Evolutionary conservation across 2,113 vertebrate genomes (phyloP), one percentile per base, ranked within the genome.

Genomic region (Melanocharis versteri): DNA sequence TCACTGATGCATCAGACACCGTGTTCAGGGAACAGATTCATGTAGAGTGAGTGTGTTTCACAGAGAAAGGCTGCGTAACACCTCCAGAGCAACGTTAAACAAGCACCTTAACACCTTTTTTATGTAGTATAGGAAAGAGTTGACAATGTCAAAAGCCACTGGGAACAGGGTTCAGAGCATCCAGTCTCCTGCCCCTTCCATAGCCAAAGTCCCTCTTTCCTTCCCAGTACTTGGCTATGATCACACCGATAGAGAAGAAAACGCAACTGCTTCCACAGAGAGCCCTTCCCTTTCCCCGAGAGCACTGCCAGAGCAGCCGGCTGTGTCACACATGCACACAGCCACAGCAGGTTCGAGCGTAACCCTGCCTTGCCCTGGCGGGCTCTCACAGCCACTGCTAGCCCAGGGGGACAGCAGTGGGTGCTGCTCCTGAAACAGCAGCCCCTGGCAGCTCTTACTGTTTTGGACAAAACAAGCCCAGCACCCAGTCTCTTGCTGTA

Each of bases 251-350:
- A 22, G 28, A 58, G 24, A 68, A 61, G 15, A 40, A 79, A 85
- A 90, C 0, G 1, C 9, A 44, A n/a, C 13, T 0, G 0, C 13
- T 61, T 69, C 42, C 8, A 13, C 1, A 1, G 33, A 54, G 35
- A 88, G 37, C 37, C 40, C 45, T 83, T 90, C 82, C 75, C n/a
- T 77, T 88, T 57, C 44, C 23, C 48, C 1, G 1, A 26, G 28
- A 68, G 78, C 77, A 16, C 33, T 26, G 23, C 27, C 72, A 39
- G 42, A 80, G 69, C 68, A 83, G 58, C 19, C 0, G 0, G 33
- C 44, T 70, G 53, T 76, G 65, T 19, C 61, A 60, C 57, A 62
- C 45, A 48, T 0, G 0, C 60, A 84, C 13, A 9, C 30, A 82
- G 80, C 39, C 56, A 54, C 51, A 76, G 37, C 19, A 12, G 2